These are phyloP conservation scores for Eupithecia exiguata DNA, from an alignment of 2,888 invertebrate species.

Conservation along the genomic window DNA sequence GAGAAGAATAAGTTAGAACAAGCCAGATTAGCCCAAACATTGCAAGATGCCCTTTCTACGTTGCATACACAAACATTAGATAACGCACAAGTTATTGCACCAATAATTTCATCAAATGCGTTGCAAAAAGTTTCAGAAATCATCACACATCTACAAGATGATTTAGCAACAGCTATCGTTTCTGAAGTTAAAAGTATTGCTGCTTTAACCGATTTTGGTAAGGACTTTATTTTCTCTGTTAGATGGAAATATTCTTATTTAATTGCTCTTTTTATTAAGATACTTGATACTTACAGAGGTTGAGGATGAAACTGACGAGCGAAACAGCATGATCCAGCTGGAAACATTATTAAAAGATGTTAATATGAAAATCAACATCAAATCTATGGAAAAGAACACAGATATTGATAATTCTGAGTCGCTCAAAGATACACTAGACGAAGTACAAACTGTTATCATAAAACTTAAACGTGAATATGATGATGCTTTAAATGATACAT, in stretches of 20 bases:
- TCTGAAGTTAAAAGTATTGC: slow-evolving; percentile 37
- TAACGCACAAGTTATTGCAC: slow-evolving; percentile 45
- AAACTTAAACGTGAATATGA: slow-evolving; percentile 74
- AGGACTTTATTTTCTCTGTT: neutral
- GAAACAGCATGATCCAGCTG: slow-evolving; percentile 60
- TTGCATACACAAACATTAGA: slow-evolving; percentile 53
- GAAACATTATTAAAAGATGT: slow-evolving; percentile 65
- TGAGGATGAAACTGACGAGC: slow-evolving; percentile 40
- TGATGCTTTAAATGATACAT: slow-evolving; percentile 64
- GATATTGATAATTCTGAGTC: slow-evolving; percentile 59
- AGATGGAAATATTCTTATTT: neutral
- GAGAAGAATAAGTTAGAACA: slow-evolving; percentile 40
- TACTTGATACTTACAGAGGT: slow-evolving; percentile 53
- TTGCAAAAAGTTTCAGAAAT: slow-evolving; percentile 53
- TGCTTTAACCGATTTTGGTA: slow-evolving; percentile 38
- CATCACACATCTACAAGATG: slow-evolving; percentile 58
- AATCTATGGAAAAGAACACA: slow-evolving; percentile 39
- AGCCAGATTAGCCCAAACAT: slow-evolving; percentile 46
- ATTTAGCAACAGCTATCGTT: slow-evolving; percentile 48
- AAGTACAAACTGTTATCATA: slow-evolving; percentile 77
- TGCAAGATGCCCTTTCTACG: slow-evolving; percentile 50
- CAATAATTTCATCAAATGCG: slow-evolving; percentile 43
- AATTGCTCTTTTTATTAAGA: neutral
- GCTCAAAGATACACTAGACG: slow-evolving; percentile 70
- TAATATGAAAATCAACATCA: slow-evolving; percentile 58